These are phyloP conservation scores for Hirtodrosophila alboralis DNA, from an alignment of 2,888 invertebrate species.

Conservation along the genomic window DNA sequence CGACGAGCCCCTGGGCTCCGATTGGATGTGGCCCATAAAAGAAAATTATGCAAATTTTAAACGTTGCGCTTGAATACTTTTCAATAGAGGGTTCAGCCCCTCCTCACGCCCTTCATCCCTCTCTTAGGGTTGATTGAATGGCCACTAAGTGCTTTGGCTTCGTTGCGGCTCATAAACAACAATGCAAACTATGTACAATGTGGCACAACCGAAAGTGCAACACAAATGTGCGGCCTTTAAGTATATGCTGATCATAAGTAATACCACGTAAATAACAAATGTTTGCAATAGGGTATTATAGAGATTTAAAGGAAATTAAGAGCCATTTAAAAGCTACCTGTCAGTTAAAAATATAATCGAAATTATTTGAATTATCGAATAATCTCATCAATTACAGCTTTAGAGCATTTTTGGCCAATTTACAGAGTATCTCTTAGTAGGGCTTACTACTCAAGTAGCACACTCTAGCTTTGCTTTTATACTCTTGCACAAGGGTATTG, in stretches of 20 bases:
- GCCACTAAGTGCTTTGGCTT: constrained; percentile 66
- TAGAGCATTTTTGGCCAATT: too few species aligned
- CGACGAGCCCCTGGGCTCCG: constrained; percentile 1
- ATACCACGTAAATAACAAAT: constrained; percentile 7
- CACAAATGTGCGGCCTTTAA: constrained; percentile 9
- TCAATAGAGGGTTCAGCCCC: constrained; percentile 19
- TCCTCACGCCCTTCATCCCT: neutral
- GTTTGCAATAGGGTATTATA: too few species aligned
- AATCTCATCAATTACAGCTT: too few species aligned
- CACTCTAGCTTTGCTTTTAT: too few species aligned
- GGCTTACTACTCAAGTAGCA: too few species aligned
- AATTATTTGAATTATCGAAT: too few species aligned
- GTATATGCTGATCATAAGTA: constrained; percentile 9
- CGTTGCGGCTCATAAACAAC: constrained; percentile 51
- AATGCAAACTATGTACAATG: constrained; percentile 6
- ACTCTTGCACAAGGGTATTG: too few species aligned
- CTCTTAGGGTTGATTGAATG: constrained; percentile 69
- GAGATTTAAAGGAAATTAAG: too few species aligned
- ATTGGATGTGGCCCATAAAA: constrained; percentile 22
- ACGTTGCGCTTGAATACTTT: constrained; percentile 65
- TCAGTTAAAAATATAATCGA: too few species aligned
- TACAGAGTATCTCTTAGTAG: too few species aligned
- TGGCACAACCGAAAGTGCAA: constrained; percentile 27
- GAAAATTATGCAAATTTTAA: constrained; percentile 72
- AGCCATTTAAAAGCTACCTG: too few species aligned